These are phyloP conservation scores for Pollimyrus isidori DNA, from an alignment of 2,113 vertebrate species.

Conservation along the genomic window DNA sequence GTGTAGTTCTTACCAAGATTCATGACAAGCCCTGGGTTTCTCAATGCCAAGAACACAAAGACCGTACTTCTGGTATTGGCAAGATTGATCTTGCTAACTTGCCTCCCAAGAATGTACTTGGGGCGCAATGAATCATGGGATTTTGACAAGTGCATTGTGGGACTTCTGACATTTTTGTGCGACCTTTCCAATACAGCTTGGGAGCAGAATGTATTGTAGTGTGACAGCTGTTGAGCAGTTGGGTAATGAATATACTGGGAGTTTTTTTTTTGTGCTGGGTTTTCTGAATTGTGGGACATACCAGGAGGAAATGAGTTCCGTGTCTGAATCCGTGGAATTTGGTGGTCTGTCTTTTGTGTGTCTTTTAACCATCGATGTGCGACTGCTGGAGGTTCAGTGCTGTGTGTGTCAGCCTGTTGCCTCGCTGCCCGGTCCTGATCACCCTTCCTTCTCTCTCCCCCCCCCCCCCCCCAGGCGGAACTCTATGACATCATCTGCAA, in stretches of 20 bases:
- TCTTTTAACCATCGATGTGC: not conserved
- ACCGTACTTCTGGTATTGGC: not conserved
- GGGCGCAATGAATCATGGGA: not conserved
- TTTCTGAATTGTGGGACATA: not conserved
- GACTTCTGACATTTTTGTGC: not conserved
- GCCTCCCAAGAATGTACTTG: not conserved
- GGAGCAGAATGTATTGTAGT: not conserved
- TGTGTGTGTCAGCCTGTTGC: not conserved
- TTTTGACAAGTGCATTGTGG: not conserved
- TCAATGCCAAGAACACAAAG: not conserved
- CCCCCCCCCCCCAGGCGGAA: constrained; percentile 64
- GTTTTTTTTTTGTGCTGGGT: not conserved
- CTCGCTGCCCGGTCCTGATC: not conserved
- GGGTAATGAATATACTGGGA: not conserved
- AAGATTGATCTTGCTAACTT: not conserved
- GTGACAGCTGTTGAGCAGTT: not conserved
- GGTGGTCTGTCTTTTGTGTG: not conserved
- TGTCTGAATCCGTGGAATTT: not conserved
- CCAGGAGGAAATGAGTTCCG: not conserved
- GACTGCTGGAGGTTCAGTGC: not conserved
- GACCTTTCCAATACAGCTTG: not conserved
- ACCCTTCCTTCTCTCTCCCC: not conserved
- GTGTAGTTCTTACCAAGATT: not conserved
- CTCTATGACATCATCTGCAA: constrained; percentile 77
- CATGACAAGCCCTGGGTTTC: not conserved